phyloP scores from a whole-genome alignment of 2,113 vertebrate species.

The Zingel zingel region DNA sequence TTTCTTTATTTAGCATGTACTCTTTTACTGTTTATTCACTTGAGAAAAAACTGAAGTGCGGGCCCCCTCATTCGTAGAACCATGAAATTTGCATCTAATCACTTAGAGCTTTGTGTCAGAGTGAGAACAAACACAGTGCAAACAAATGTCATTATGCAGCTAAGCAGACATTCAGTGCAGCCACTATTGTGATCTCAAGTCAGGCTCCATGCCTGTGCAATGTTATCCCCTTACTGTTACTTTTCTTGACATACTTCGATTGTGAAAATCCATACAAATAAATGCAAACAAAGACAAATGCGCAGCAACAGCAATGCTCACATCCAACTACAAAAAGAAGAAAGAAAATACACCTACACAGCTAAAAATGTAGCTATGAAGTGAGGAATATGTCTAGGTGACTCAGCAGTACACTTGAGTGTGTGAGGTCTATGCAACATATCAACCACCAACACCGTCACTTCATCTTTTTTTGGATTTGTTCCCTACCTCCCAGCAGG shows the following conservation, averaged over 20 bases:
- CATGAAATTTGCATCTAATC: constrained; percentile 61
- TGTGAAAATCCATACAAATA: constrained; percentile 55
- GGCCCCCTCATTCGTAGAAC: constrained; percentile 28
- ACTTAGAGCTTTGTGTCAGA: constrained; percentile 47
- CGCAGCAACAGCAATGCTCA: constrained; percentile 7
- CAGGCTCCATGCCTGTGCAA: constrained; percentile 34
- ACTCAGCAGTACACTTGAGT: constrained; percentile 43
- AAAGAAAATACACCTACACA: constrained; percentile 20
- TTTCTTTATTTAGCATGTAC: constrained; percentile 24
- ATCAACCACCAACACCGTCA: constrained; percentile 31
- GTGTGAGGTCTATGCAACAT: constrained; percentile 33
- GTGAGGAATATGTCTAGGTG: constrained; percentile 28
- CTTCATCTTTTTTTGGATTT: constrained; percentile 44
- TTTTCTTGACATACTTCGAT: constrained; percentile 41
- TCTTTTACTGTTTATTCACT: constrained; percentile 39
- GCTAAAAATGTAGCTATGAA: constrained; percentile 6
- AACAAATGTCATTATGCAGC: constrained; percentile 60
- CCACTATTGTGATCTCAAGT: constrained; percentile 45
- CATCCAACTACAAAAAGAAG: constrained; percentile 12
- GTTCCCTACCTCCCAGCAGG: constrained; percentile 63
- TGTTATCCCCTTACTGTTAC: constrained; percentile 44
- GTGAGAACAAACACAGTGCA: constrained; percentile 52
- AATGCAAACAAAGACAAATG: constrained; percentile 41
- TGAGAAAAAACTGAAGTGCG: constrained; percentile 35
- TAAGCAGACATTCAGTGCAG: constrained; percentile 32